These are phyloP conservation scores for Clivina fossor DNA, from an alignment of 2,888 invertebrate genomes.

Conservation along the genomic window DNA sequence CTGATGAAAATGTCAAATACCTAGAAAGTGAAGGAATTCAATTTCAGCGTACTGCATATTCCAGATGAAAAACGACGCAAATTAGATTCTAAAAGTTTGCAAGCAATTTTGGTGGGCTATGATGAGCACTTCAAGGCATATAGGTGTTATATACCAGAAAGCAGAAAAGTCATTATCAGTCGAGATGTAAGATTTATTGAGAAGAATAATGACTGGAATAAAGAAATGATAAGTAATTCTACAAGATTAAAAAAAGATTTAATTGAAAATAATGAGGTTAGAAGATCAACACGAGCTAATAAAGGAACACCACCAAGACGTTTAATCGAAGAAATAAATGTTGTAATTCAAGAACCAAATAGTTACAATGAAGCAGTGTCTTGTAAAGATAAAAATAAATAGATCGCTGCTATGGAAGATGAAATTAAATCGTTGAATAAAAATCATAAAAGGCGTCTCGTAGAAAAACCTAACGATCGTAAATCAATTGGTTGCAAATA, in stretches of 20 bases:
- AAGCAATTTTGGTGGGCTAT: conserved; percentile 4
- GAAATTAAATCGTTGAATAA: conserved; percentile 41
- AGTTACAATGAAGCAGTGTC: conserved; percentile 27
- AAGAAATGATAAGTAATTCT: neutral
- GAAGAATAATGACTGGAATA: neutral
- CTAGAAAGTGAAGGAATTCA: conserved; percentile 44
- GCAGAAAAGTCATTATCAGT: neutral
- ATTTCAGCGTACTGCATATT: conserved; percentile 46
- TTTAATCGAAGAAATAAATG: neutral
- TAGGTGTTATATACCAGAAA: neutral
- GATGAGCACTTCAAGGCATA: conserved; percentile 2
- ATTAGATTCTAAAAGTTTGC: conserved; percentile 13
- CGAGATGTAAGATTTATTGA: conserved; percentile 3
- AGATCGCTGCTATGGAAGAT: conserved; percentile 40
- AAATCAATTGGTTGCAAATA: conserved; percentile 39
- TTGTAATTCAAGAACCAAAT: neutral
- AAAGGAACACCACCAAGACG: conserved; percentile 2
- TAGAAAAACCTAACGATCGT: conserved; percentile 34
- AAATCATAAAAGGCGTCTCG: conserved; percentile 41
- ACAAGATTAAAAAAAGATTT: neutral
- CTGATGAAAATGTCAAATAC: conserved; percentile 43
- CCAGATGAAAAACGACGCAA: conserved; percentile 31
- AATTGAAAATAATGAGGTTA: conserved; percentile 7
- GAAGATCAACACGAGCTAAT: conserved; percentile 6
- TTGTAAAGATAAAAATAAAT: conserved; percentile 24